Evolutionary conservation across 1,140 invertebrate genomes (phyloP).

Genomic region (Drosophila lowei): DNA sequence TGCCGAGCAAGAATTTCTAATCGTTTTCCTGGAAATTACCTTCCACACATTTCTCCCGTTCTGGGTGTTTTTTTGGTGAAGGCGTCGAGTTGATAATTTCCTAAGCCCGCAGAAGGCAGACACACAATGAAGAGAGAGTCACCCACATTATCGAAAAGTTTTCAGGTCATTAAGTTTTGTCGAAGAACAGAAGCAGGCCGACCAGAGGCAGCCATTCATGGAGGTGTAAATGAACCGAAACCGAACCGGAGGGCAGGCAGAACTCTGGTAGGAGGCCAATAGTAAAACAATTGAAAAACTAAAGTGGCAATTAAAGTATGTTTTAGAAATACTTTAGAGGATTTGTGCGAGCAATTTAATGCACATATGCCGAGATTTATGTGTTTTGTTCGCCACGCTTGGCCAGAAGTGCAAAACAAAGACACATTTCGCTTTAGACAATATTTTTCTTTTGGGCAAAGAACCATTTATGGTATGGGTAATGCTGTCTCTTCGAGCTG

Average conservation of each 20-base stretch:
- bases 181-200: conserved; percentile 30
- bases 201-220: conserved; percentile 6
- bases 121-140: conserved; percentile 35
- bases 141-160: conserved; percentile 78
- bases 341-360: conserved; percentile 66
- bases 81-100: conserved; percentile 74
- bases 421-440: conserved; percentile 73
- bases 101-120: conserved; percentile 49
- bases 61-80: conserved; percentile 48
- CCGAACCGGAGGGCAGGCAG: background rate
- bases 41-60: conserved; percentile 35
- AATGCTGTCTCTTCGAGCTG: conserved; percentile 33
- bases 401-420: conserved; percentile 65
- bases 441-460: conserved; percentile 50
- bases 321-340: conserved; percentile 14
- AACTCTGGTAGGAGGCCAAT: conserved; percentile 32
- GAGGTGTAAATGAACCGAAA: conserved; percentile 46
- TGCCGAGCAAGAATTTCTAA: conserved; percentile 50
- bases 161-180: conserved; percentile 80
- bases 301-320: conserved; percentile 65
- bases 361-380: conserved; percentile 80
- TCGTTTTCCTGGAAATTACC: conserved; percentile 72
- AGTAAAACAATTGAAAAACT: conserved; percentile 78
- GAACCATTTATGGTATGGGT: conserved; percentile 1
- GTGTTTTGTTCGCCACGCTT: conserved; percentile 69